These are phyloP conservation scores for Dexiosoma caninum DNA, from an alignment of 2,888 invertebrate genomes.

Conservation along the genomic window DNA sequence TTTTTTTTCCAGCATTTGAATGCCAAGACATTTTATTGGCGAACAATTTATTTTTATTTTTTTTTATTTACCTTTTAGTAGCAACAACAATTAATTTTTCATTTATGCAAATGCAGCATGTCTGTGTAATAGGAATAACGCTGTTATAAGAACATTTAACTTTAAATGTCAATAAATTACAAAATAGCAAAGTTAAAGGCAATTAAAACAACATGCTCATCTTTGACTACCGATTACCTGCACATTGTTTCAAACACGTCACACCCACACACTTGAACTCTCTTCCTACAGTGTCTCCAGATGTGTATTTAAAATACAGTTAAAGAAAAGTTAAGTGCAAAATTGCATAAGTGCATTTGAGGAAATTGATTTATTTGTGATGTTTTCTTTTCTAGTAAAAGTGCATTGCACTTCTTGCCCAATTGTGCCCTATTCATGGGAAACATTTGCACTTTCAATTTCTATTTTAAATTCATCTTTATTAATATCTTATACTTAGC, in stretches of 20 bases:
- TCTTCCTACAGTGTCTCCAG: background rate
- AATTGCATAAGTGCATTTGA: too few relatives aligned
- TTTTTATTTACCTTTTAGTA: background rate
- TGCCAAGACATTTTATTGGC: too few relatives aligned
- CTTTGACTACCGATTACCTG: slow-evolving; percentile 12
- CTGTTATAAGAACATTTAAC: slow-evolving; percentile 12
- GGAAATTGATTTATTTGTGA: too few relatives aligned
- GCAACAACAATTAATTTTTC: background rate
- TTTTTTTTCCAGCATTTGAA: too few relatives aligned
- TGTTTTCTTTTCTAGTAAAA: too few relatives aligned
- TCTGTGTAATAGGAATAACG: background rate
- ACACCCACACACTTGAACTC: background rate
- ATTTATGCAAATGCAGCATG: background rate
- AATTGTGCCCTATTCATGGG: too few relatives aligned
- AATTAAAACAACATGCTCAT: slow-evolving; percentile 56
- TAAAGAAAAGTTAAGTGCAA: background rate
- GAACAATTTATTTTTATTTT: background rate
- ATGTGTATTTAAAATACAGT: slow-evolving; percentile 18
- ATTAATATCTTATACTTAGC: too few relatives aligned
- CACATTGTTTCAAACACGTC: background rate
- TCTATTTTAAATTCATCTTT: too few relatives aligned
- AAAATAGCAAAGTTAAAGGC: slow-evolving; percentile 58
- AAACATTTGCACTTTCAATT: too few relatives aligned
- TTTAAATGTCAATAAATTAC: slow-evolving; percentile 53
- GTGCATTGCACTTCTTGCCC: too few relatives aligned